Base-by-base conservation (phyloP, 2,797 vertebrate genomes). In the Tangara arthus region DNA sequence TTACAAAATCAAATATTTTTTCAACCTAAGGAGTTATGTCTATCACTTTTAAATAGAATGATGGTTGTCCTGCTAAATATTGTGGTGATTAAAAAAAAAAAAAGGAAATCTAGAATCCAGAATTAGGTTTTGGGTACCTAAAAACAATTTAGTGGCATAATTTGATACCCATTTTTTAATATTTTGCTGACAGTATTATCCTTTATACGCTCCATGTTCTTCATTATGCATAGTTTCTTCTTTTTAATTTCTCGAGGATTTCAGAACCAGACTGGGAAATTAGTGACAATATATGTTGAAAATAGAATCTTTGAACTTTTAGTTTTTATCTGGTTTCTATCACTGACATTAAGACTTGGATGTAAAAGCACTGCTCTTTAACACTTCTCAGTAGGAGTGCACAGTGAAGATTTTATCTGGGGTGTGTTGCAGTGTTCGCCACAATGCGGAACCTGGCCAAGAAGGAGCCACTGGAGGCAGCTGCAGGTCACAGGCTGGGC, bases 391-490 rank as follows among this genome's bases (percentile, higher is more conserved):
- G 39, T 65, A 46, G 69, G 9, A 53, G 28, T 60, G 14, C 35
- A 52, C 23, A 47, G 32, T 5, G 49, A 2, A 57, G 20, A 4
- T 37, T 57, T 63, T 30, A 5, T 50, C 80, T 68, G n/a, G 91
- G 91, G 12, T 66, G 41, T 76, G 69, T 94, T 93, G 21, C 80
- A 99, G 98, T 99, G 46, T 99, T 98, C 34, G 98, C 98, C 82
- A 99, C 98, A 71, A 99, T 99, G 98, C 95, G 98, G 94, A 98
- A 98, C 91, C 94, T 98, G 65, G 95, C 93, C 63, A 99, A 98
- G 94, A 97, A 96, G 2, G 96, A 97, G 52, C 82, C 94, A 2
- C 96, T 99, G 12, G 97, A 98, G 13, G 97, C 98, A 86, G 98
- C 97, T 15, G 98, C 97, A 11, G 98, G 98, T 69, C 95, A 53